A percentile compares a stretch with the other conserved stretches of the same genome.
Conservation (phyloP, 2,888 invertebrate species). For the Latrodectus elegans region DNA sequence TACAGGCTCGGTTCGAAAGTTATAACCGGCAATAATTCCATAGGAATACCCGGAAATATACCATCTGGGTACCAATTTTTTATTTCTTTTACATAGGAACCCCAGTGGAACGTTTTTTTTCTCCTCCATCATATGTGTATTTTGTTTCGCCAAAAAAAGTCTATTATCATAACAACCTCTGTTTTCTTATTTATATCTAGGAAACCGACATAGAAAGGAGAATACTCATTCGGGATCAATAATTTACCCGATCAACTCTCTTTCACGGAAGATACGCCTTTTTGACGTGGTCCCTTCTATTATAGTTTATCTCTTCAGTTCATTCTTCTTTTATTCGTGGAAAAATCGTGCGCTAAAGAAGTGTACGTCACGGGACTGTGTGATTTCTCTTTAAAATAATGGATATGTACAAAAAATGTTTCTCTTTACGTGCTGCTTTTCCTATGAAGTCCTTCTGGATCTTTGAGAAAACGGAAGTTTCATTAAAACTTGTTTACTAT, state of each 20-base stretch:
- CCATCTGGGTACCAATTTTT: conserved; percentile 53
- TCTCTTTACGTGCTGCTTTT: too few species aligned
- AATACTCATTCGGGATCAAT: conserved; percentile 61
- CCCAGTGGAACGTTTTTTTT: conserved; percentile 25
- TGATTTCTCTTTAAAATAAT: too few species aligned
- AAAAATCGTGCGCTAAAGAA: not conserved
- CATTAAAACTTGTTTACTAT: too few species aligned
- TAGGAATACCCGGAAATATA: conserved; percentile 59
- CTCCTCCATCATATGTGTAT: conserved; percentile 38
- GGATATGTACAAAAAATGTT: too few species aligned
- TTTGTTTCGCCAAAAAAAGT: conserved; percentile 50
- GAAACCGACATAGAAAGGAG: conserved; percentile 55
- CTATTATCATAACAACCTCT: conserved; percentile 67
- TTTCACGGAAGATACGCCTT: conserved; percentile 39
- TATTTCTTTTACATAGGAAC: conserved; percentile 17
- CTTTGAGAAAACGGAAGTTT: too few species aligned
- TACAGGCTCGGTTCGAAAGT: conserved; percentile 33
- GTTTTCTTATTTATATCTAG: conserved; percentile 66
- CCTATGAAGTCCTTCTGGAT: too few species aligned
- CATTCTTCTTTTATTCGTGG: not conserved
- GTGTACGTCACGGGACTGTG: not conserved
- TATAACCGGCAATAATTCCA: conserved; percentile 67
- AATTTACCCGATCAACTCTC: conserved; percentile 50
- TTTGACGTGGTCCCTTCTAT: conserved; percentile 8
- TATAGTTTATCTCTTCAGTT: not conserved